A percentile compares a stretch with the other conserved stretches of the same genome.
Evolutionary conservation across 2,113 vertebrate species (phyloP).

Genomic region (Motacilla alba): DNA sequence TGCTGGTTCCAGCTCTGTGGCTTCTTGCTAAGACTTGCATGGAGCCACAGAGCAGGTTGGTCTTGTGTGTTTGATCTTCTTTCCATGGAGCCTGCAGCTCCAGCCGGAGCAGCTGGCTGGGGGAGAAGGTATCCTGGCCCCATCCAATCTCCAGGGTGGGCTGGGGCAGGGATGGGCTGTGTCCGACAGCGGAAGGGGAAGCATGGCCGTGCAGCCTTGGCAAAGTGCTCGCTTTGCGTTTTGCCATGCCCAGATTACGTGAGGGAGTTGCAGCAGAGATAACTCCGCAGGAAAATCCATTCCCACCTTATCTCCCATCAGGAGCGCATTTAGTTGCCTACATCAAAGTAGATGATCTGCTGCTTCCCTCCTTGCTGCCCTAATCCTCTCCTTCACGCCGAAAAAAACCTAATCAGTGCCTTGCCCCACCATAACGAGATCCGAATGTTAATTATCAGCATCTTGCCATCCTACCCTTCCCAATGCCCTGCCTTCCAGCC

Average conservation of each 20-base stretch:
- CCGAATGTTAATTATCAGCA: constrained; percentile 12
- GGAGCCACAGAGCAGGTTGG: constrained; percentile 36
- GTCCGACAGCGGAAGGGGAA: accelerated
- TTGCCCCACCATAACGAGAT: constrained; percentile 6
- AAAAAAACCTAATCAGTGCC: neutral
- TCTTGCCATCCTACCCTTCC: neutral
- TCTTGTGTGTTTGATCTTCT: neutral
- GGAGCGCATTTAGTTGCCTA: neutral
- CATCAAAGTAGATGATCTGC: constrained; percentile 15
- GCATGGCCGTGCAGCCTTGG: neutral
- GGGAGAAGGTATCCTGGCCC: neutral
- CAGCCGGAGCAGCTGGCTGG: neutral
- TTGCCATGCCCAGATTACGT: neutral
- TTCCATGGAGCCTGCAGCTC: neutral
- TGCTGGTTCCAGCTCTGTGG: neutral
- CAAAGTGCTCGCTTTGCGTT: accelerated
- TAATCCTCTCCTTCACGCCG: neutral
- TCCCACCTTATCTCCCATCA: constrained; percentile 46
- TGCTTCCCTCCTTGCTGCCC: neutral
- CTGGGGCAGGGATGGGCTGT: neutral
- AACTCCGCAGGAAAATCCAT: constrained; percentile 5
- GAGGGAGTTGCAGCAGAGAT: neutral
- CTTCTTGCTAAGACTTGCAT: constrained; percentile 44
- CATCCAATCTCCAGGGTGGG: neutral
- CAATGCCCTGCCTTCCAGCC: constrained; percentile 60